A percentile compares a stretch with the other conserved stretches of the same genome.
These are phyloP conservation scores for Dipus sagitta DNA, from an alignment of 2,797 vertebrate species.

Conservation along the genomic window DNA sequence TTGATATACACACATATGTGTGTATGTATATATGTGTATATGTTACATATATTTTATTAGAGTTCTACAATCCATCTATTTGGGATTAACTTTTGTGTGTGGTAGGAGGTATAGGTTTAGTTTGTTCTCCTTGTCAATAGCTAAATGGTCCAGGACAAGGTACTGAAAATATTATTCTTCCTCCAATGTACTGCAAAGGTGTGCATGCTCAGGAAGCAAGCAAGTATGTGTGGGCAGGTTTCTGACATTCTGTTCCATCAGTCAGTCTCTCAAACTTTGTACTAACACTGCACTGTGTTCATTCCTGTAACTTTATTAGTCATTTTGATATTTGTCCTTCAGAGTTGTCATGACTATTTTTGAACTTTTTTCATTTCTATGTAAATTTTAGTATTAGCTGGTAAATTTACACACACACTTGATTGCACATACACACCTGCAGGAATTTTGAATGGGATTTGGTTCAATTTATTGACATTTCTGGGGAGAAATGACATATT, in stretches of 20 bases:
- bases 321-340: background rate
- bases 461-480: background rate
- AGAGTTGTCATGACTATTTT: background rate
- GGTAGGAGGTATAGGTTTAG: background rate
- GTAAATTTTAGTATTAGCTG: background rate
- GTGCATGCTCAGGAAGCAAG: background rate
- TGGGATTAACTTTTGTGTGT: slow-evolving; percentile 41
- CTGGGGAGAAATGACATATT: background rate
- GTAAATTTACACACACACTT: background rate
- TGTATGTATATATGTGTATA: no score
- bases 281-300: background rate
- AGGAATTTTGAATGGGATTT: background rate
- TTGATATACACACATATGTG: background rate
- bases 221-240: background rate
- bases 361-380: background rate
- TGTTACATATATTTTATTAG: background rate
- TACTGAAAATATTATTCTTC: background rate
- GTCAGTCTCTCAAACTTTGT: background rate
- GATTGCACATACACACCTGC: background rate
- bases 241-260: background rate
- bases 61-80: background rate
- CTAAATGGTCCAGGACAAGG: background rate
- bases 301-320: background rate
- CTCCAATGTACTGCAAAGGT: background rate
- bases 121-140: background rate